These are phyloP conservation scores for Polypterus bichir DNA, from an alignment of 2,113 vertebrate genomes.

Conservation along the genomic window DNA sequence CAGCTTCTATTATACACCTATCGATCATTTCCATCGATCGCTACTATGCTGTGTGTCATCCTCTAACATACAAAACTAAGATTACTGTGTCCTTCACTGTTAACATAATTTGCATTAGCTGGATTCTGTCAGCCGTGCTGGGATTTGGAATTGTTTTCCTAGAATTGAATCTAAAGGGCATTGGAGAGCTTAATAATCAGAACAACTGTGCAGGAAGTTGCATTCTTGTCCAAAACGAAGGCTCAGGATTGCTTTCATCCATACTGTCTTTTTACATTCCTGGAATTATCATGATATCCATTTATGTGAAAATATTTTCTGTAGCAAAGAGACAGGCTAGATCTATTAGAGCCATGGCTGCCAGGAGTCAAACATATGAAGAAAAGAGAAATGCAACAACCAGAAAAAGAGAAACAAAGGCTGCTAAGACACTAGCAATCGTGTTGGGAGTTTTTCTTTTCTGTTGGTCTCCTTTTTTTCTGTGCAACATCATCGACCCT, in stretches of 20 bases:
- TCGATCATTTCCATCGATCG: constrained; percentile 28
- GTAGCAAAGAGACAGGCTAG: constrained; percentile 52
- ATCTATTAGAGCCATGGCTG: constrained; percentile 39
- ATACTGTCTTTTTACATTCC: constrained; percentile 59
- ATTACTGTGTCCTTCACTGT: constrained; percentile 39
- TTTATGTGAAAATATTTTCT: constrained; percentile 59
- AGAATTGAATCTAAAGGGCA: constrained; percentile 52
- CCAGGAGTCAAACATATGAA: constrained; percentile 17
- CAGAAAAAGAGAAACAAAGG: constrained; percentile 50
- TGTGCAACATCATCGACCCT: constrained; percentile 48
- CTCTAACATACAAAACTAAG: constrained; percentile 52
- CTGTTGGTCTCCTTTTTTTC: constrained; percentile 63
- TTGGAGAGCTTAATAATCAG: constrained; percentile 40
- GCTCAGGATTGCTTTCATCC: constrained; percentile 42
- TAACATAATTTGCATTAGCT: constrained; percentile 54
- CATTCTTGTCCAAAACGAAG: constrained; percentile 50
- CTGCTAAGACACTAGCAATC: constrained; percentile 55
- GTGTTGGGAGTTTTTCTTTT: constrained; percentile 41
- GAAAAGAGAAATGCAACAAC: constrained; percentile 17
- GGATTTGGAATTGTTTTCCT: constrained; percentile 63
- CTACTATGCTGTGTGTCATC: constrained; percentile 28
- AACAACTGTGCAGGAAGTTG: constrained; percentile 45
- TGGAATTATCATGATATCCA: constrained; percentile 53
- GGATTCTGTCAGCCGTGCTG: constrained; percentile 51
- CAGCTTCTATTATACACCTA: constrained; percentile 24